These are phyloP conservation scores for Tapera naevia DNA, from an alignment of 2,797 vertebrate species.

Conservation along the genomic window DNA sequence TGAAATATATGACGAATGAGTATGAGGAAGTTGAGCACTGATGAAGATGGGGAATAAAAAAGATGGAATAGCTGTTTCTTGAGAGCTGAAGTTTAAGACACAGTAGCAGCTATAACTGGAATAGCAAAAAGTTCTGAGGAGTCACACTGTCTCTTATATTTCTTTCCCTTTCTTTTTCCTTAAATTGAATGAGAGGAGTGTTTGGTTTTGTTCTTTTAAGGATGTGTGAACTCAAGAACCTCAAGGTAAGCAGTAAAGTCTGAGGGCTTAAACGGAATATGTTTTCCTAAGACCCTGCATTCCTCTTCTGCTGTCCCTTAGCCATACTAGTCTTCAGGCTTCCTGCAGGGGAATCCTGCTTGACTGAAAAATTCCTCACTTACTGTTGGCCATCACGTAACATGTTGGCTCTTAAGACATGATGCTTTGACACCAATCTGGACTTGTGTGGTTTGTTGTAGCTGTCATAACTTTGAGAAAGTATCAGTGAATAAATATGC, in stretches of 20 bases:
- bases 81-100: not conserved
- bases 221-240: not conserved
- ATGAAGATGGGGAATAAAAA: not conserved
- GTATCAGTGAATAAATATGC: not conserved
- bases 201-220: not conserved
- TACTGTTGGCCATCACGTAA: not conserved
- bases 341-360: not conserved
- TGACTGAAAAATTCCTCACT: not conserved
- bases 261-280: not conserved
- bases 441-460: not conserved
- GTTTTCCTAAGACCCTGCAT: not conserved
- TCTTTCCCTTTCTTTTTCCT: not conserved
- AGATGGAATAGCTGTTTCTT: not conserved
- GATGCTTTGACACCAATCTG: not conserved
- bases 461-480: not conserved
- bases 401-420: not conserved
- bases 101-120: not conserved
- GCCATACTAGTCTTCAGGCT: not conserved
- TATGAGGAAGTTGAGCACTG: not conserved
- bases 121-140: not conserved
- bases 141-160: not conserved
- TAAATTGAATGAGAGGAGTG: not conserved
- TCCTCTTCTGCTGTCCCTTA: not conserved
- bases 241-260: not conserved
- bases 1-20: not conserved